phyloP scores from a whole-genome alignment of 1,140 invertebrate species.

The Hyles vespertilio region DNA sequence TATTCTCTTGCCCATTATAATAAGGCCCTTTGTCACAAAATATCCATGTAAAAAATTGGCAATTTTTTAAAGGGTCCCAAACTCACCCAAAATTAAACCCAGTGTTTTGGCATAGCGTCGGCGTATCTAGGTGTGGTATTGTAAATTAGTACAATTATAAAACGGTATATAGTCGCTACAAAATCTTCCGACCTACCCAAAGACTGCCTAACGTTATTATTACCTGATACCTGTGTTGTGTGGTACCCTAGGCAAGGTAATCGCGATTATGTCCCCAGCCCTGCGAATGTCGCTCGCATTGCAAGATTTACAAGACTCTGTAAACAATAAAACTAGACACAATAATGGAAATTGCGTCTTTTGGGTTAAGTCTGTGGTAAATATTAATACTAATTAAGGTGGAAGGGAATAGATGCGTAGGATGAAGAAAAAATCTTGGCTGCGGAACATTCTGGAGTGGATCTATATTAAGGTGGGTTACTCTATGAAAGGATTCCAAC shows the following conservation, averaged over 20 bases:
- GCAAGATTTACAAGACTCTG: constrained; percentile 31
- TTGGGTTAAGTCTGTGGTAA: no score
- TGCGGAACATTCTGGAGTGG: no score
- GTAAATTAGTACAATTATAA: constrained; percentile 50
- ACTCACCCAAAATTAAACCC: constrained; percentile 10
- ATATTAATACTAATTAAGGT: no score
- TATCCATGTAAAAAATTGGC: not conserved
- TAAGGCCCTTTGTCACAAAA: no score
- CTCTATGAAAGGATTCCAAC: no score
- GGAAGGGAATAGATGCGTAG: no score
- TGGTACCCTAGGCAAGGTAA: constrained; percentile 54
- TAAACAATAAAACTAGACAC: no score
- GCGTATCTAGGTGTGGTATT: constrained; percentile 47
- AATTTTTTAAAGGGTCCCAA: constrained; percentile 6
- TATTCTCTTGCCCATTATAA: no score
- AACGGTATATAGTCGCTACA: constrained; percentile 56
- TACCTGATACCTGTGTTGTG: constrained; percentile 63
- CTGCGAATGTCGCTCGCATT: constrained; percentile 43
- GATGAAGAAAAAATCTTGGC: no score
- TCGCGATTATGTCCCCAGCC: constrained; percentile 45
- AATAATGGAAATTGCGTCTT: no score
- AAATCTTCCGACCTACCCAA: constrained; percentile 76
- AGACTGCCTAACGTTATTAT: constrained; percentile 72
- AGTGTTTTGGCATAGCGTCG: constrained; percentile 36
- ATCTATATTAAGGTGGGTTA: no score